phyloP scores from a whole-genome alignment of 2,888 invertebrate species.

The Pedicia rivosa region DNA sequence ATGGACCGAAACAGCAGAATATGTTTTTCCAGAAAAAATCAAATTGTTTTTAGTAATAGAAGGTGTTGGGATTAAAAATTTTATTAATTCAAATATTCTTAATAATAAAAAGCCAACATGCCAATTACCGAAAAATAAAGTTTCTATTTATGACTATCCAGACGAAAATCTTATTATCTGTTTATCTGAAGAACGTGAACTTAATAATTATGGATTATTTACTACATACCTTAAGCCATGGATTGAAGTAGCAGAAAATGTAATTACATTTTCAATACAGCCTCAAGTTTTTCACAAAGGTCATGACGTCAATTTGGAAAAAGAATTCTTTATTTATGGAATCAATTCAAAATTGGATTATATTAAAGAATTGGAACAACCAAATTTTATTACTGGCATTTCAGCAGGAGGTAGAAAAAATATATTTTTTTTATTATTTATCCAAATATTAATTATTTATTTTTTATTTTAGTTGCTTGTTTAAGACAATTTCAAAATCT shows the following conservation, averaged over 20 bases:
- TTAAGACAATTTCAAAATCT: neutral
- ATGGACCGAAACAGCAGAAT: no score
- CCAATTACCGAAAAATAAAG: neutral
- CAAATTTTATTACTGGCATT: constrained; percentile 34
- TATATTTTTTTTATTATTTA: neutral
- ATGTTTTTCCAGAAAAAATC: no score
- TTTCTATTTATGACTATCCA: neutral
- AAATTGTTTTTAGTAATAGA: neutral
- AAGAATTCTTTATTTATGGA: neutral
- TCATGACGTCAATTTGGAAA: neutral
- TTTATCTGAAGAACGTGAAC: constrained; percentile 3
- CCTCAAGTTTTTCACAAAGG: neutral
- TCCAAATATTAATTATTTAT: neutral
- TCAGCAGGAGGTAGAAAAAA: constrained; percentile 32
- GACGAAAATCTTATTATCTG: neutral
- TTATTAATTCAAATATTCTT: neutral
- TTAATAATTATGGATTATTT: neutral
- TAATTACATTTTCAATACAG: constrained; percentile 1
- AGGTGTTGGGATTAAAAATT: neutral
- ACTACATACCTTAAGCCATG: constrained; percentile 1
- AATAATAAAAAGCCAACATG: neutral
- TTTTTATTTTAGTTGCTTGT: neutral
- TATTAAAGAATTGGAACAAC: constrained; percentile 29
- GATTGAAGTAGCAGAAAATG: neutral
- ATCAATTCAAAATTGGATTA: neutral